These are phyloP conservation scores for Perca schrenkii DNA, from an alignment of 2,113 vertebrate species.

Conservation along the genomic window DNA sequence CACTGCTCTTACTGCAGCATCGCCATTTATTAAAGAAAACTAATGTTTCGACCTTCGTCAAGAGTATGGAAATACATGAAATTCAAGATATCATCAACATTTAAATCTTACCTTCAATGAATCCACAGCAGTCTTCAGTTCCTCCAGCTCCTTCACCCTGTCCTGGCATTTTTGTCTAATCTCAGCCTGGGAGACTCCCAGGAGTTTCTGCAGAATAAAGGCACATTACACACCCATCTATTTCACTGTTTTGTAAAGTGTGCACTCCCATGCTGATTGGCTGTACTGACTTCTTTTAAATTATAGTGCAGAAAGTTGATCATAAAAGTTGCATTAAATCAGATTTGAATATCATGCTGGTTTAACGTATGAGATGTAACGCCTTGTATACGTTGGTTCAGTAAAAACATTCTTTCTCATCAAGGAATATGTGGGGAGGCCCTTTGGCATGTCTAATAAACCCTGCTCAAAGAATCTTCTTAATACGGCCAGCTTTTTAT, in stretches of 20 bases:
- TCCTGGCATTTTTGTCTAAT: slow-evolving; percentile 87
- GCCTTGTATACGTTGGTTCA: slow-evolving; percentile 35
- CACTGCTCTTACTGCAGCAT: no score
- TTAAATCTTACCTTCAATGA: slow-evolving; percentile 82
- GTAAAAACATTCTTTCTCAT: slow-evolving; percentile 67
- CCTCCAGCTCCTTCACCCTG: slow-evolving; percentile 86
- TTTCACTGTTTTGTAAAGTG: slow-evolving; percentile 9
- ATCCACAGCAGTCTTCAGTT: slow-evolving; percentile 85
- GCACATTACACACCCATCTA: slow-evolving; percentile 13
- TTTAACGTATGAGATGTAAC: slow-evolving; percentile 14
- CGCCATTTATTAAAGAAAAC: no score
- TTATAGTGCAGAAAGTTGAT: slow-evolving; percentile 25
- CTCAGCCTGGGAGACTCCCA: slow-evolving; percentile 86
- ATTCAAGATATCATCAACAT: background rate
- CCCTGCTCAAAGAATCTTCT: slow-evolving; percentile 64
- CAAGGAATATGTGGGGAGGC: slow-evolving; percentile 52
- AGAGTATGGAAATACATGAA: background rate
- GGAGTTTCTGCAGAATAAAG: slow-evolving; percentile 81
- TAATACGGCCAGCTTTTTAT: slow-evolving; percentile 76
- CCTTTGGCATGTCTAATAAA: slow-evolving; percentile 62
- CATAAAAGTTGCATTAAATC: slow-evolving; percentile 5
- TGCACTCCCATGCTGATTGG: slow-evolving; percentile 14
- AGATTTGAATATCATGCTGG: slow-evolving; percentile 6
- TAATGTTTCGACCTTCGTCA: no score
- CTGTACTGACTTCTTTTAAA: background rate